Percentiles rank a stretch among this genome's conserved stretches.
These are phyloP conservation scores for Dicranocentrus wangi DNA, from an alignment of 2,888 invertebrate genomes.

Conservation along the genomic window DNA sequence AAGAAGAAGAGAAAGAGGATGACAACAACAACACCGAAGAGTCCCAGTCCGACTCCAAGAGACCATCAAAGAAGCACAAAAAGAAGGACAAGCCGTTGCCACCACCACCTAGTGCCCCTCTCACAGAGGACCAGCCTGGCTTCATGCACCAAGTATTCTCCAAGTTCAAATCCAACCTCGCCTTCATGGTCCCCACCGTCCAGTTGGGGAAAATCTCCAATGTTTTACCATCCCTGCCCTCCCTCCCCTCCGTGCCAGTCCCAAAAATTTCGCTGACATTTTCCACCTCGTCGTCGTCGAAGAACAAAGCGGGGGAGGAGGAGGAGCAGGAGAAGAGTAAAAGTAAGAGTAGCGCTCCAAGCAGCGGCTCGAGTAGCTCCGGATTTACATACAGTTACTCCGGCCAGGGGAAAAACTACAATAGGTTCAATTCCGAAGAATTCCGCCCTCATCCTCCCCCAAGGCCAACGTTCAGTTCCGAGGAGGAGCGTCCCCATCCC, in stretches of 20 bases:
- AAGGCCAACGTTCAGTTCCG: too few species aligned
- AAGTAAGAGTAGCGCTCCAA: not conserved
- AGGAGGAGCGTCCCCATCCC: slow-evolving; percentile 23
- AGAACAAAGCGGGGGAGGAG: slow-evolving; percentile 11
- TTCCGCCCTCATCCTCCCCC: too few species aligned
- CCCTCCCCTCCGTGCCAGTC: slow-evolving; percentile 44
- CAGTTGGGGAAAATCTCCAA: slow-evolving; percentile 21
- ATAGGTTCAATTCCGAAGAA: not conserved
- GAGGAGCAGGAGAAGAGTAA: slow-evolving; percentile 1
- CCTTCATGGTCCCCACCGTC: slow-evolving; percentile 30
- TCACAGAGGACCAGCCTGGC: slow-evolving; percentile 26
- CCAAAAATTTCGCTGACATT: slow-evolving; percentile 48
- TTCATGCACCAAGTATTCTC: slow-evolving; percentile 54
- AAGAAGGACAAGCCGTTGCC: not conserved
- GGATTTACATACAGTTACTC: slow-evolving; percentile 47
- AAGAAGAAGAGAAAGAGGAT: slow-evolving; percentile 22
- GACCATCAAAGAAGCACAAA: not conserved
- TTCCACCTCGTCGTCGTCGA: slow-evolving; percentile 23
- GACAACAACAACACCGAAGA: not conserved
- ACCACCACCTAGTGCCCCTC: slow-evolving; percentile 1
- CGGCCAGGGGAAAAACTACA: slow-evolving; percentile 6
- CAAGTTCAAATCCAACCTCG: slow-evolving; percentile 58
- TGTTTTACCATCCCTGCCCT: slow-evolving; percentile 45
- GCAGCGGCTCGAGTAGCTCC: slow-evolving; percentile 20
- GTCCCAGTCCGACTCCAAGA: not conserved